Percentiles rank a stretch among this genome's conserved stretches.
phyloP scores from a whole-genome alignment of 2,888 invertebrate genomes.

The Taenaris catops region DNA sequence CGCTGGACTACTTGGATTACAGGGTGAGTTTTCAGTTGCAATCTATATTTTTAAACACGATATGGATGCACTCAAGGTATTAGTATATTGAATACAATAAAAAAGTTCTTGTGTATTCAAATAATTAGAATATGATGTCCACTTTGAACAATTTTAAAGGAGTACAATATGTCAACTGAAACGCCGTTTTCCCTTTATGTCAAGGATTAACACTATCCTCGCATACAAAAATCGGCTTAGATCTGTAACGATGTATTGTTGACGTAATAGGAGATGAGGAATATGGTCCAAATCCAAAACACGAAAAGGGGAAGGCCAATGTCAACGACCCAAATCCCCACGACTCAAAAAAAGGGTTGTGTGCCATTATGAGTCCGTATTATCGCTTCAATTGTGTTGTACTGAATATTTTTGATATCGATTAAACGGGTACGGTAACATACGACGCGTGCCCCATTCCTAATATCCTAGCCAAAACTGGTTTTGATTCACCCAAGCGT shows the following conservation, averaged over 20 bases:
- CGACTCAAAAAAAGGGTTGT: conserved; percentile 66
- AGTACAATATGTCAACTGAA: conserved; percentile 1
- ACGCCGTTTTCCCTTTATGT: conserved; percentile 19
- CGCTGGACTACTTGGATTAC: no score
- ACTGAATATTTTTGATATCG: conserved; percentile 29
- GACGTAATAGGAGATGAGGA: conserved; percentile 62
- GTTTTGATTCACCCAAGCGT: conserved; percentile 12
- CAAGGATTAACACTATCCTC: conserved; percentile 35
- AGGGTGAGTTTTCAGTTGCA: no score
- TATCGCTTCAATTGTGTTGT: conserved; percentile 60
- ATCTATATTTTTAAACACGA: no score
- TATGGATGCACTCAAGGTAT: no score
- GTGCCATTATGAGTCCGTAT: conserved; percentile 62
- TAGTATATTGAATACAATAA: no score
- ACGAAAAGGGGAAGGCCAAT: conserved; percentile 64
- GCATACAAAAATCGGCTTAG: conserved; percentile 27
- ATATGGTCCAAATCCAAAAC: conserved; percentile 60
- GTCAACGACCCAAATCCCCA: conserved; percentile 73
- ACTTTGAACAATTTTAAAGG: no score
- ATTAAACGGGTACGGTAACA: conserved; percentile 15
- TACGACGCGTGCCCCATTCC: conserved; percentile 21
- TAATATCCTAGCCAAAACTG: conserved; percentile 17
- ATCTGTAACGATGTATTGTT: conserved; percentile 62
- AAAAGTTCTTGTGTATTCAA: no score
- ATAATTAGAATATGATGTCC: no score